phyloP scores from a whole-genome alignment of 2,113 vertebrate genomes.

The Cercopithecus mona region DNA sequence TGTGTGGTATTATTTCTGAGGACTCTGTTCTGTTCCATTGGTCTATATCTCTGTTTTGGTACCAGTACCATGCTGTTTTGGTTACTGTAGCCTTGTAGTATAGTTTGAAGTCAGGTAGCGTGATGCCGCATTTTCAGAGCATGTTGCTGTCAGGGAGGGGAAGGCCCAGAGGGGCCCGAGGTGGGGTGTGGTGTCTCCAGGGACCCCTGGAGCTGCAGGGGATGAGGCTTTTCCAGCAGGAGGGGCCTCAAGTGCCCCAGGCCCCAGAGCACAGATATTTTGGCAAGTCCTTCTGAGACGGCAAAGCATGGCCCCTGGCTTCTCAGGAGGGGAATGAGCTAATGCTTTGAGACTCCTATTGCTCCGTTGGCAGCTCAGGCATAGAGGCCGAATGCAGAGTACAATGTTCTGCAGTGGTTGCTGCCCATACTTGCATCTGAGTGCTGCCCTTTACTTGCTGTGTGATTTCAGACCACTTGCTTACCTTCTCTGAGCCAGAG shows the following conservation, averaged over 20 bases:
- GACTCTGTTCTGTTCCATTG: too few relatives aligned
- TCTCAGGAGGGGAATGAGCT: constrained; percentile 52
- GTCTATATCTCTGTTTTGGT: too few relatives aligned
- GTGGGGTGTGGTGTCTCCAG: background rate
- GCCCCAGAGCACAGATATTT: background rate
- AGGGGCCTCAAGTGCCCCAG: background rate
- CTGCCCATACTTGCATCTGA: background rate
- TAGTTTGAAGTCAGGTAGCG: too few relatives aligned
- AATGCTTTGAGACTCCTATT: background rate
- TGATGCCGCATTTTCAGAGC: background rate
- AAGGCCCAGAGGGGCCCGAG: fast-evolving
- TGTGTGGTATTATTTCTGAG: too few relatives aligned
- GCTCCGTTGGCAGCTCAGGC: background rate
- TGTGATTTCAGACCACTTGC: background rate
- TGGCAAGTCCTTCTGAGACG: background rate
- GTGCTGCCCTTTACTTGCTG: background rate
- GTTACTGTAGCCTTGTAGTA: too few relatives aligned
- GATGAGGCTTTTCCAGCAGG: background rate
- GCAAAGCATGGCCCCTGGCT: background rate
- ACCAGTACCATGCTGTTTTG: too few relatives aligned
- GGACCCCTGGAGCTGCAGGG: background rate
- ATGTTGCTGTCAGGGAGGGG: background rate
- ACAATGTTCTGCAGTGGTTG: background rate
- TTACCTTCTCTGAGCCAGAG: background rate
- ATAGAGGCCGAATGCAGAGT: background rate